Conservation (phyloP, 2,888 invertebrate species). For the Molorchus minor region DNA sequence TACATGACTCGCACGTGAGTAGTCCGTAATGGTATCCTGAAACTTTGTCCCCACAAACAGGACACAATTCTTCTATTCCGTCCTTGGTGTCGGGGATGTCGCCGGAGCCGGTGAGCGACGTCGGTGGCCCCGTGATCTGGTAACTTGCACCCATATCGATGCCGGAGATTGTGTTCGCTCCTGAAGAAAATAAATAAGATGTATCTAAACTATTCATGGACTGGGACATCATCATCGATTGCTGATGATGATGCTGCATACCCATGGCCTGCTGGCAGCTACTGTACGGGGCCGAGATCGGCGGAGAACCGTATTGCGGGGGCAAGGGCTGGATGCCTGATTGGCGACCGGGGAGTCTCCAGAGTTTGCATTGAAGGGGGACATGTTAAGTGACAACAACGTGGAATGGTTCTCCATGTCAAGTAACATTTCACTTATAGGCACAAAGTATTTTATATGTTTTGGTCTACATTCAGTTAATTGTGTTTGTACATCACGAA, state of each 20-base stretch:
- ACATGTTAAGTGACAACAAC: constrained; percentile 89
- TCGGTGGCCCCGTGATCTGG: constrained; percentile 56
- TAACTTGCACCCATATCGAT: constrained; percentile 59
- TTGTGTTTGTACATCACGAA: constrained; percentile 7
- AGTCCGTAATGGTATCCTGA: constrained; percentile 99
- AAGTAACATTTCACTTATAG: constrained; percentile 73
- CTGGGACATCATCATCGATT: constrained; percentile 57
- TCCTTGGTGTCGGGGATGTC: constrained; percentile 94
- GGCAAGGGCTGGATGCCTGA: constrained; percentile 59
- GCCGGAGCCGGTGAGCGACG: constrained; percentile 56
- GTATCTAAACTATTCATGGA: constrained; percentile 69
- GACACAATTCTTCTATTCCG: constrained; percentile 95
- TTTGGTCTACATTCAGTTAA: background rate
- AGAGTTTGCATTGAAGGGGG: constrained; percentile 83
- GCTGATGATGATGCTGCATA: constrained; percentile 53
- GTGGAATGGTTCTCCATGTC: constrained; percentile 87
- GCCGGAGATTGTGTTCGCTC: constrained; percentile 55
- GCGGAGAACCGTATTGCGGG: constrained; percentile 64
- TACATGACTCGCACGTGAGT: constrained; percentile 99
- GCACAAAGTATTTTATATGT: constrained; percentile 16
- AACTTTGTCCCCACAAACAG: constrained; percentile 98
- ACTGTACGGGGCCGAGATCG: constrained; percentile 49
- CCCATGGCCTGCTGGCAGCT: constrained; percentile 56
- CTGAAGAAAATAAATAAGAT: constrained; percentile 73
- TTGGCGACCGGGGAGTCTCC: constrained; percentile 68